Conservation (phyloP, 2,888 invertebrate species). For the Cosmorhoe ocellata region DNA sequence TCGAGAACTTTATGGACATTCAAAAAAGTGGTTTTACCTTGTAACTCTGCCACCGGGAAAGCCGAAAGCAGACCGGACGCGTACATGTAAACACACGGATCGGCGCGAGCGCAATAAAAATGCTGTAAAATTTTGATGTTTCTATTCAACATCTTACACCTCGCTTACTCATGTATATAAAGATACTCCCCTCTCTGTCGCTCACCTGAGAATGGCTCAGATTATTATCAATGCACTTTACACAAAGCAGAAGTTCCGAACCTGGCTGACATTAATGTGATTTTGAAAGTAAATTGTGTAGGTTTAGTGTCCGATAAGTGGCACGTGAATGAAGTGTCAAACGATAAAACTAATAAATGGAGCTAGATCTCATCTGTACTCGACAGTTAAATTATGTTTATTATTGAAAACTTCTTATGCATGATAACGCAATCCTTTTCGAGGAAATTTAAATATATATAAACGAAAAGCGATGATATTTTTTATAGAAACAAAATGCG, state of each 20-base stretch:
- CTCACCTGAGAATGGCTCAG: conserved; percentile 66
- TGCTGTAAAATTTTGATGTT: conserved; percentile 82
- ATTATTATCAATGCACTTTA: conserved; percentile 83
- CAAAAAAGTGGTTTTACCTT: conserved; percentile 43
- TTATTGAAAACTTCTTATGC: conserved; percentile 34
- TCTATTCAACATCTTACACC: conserved; percentile 69
- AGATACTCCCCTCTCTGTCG: conserved; percentile 45
- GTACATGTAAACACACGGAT: conserved; percentile 68
- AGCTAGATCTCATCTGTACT: conserved; percentile 53
- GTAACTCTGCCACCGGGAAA: conserved; percentile 49
- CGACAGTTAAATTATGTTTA: conserved; percentile 44
- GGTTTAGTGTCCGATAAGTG: conserved; percentile 72
- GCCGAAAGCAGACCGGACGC: conserved; percentile 66
- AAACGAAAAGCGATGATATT: too few species aligned
- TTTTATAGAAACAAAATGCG: too few species aligned
- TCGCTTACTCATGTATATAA: conserved; percentile 36
- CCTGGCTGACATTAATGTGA: conserved; percentile 77
- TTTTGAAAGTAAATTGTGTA: conserved; percentile 77
- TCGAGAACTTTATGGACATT: conserved; percentile 35
- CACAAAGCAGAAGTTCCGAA: conserved; percentile 79
- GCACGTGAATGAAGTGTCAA: conserved; percentile 73
- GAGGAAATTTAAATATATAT: conserved; percentile 6
- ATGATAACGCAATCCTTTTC: conserved; percentile 33
- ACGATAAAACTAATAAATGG: conserved; percentile 76
- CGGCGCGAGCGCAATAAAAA: conserved; percentile 77